Percentiles rank a stretch among this genome's conserved stretches.
These are phyloP conservation scores for Eurytoma californica DNA, from an alignment of 2,888 invertebrate species.

Conservation along the genomic window DNA sequence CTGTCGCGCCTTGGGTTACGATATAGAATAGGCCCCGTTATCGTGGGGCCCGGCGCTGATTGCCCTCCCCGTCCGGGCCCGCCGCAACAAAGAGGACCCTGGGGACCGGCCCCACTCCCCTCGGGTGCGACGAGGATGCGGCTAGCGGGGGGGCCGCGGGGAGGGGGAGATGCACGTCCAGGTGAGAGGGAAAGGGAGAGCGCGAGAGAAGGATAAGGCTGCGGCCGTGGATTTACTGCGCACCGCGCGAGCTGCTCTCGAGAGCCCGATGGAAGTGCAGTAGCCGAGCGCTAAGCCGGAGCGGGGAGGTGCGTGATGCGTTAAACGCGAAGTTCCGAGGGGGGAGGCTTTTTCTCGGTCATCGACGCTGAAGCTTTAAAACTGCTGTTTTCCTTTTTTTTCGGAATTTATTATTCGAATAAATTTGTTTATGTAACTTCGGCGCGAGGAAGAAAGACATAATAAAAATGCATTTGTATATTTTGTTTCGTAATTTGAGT, in stretches of 20 bases:
- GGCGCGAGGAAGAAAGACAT: too few relatives aligned
- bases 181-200: conserved; percentile 26
- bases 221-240: too few relatives aligned
- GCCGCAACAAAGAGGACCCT: neutral
- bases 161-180: conserved; percentile 13
- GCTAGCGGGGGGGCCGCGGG: neutral
- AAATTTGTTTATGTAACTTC: too few relatives aligned
- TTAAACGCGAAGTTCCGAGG: conserved; percentile 17
- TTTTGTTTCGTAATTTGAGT: too few relatives aligned
- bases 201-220: neutral
- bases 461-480: too few relatives aligned
- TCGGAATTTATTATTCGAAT: too few relatives aligned
- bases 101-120: neutral
- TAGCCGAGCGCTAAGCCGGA: neutral
- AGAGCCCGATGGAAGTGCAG: neutral
- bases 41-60: conserved; percentile 71
- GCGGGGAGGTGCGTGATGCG: conserved; percentile 14
- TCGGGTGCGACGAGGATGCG: conserved; percentile 36
- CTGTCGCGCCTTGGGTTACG: conserved; percentile 77
- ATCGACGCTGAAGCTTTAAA: too few relatives aligned
- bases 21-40: conserved; percentile 74
- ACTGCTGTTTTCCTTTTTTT: too few relatives aligned
- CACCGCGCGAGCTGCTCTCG: too few relatives aligned
- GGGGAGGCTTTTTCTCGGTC: too few relatives aligned
- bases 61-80: conserved; percentile 59